Evolutionary conservation across 2,113 vertebrate species (phyloP).

Genomic region (Phyllopteryx taeniolatus): DNA sequence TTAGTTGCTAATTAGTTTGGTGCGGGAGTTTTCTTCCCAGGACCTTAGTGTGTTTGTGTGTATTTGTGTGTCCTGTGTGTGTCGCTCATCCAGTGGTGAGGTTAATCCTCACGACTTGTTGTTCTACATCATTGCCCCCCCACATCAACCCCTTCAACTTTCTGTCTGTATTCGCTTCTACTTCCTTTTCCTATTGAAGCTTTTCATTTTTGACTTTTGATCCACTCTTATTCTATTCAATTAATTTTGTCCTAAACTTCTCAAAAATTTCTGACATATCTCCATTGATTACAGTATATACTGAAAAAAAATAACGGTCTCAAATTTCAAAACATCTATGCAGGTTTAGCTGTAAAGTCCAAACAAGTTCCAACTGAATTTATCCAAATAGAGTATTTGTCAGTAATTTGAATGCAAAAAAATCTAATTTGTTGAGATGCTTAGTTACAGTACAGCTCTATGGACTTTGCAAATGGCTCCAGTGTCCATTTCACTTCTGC

Average conservation of each 20-base stretch:
- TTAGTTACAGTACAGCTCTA: neutral
- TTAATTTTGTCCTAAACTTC: neutral
- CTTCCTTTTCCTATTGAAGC: constrained; percentile 2
- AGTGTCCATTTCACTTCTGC: neutral
- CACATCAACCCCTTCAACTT: constrained; percentile 18
- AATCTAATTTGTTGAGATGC: no score
- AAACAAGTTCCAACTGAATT: neutral
- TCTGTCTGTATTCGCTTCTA: constrained; percentile 18
- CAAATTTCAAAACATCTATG: neutral
- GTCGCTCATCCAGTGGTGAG: constrained; percentile 25
- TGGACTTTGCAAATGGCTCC: no score
- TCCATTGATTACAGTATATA: no score
- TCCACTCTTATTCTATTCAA: constrained; percentile 5
- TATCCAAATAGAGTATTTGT: neutral
- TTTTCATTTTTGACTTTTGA: neutral
- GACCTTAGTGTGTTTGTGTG: constrained; percentile 18
- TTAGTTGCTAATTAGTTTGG: constrained; percentile 69
- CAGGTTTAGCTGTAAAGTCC: neutral
- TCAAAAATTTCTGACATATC: neutral
- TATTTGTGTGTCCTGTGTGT: constrained; percentile 28
- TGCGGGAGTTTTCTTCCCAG: constrained; percentile 54
- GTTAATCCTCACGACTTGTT: constrained; percentile 69
- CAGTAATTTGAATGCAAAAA: neutral
- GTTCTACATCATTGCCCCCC: constrained; percentile 54
- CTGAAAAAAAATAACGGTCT: neutral